These are phyloP conservation scores for Diplazon laetatorius DNA, from an alignment of 2,888 invertebrate species.

Conservation along the genomic window DNA sequence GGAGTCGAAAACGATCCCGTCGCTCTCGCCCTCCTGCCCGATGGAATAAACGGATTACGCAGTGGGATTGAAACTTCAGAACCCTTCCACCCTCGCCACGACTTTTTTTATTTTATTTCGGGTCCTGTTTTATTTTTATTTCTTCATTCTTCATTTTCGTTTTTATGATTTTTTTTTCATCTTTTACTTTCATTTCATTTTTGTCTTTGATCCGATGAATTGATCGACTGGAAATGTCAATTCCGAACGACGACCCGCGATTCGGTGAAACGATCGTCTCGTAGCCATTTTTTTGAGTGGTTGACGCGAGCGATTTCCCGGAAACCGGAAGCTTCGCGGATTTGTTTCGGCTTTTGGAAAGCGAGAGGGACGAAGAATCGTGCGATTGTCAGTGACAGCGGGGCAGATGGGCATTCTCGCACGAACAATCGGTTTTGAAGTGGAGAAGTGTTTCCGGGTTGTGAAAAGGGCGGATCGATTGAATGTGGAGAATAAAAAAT, in stretches of 20 bases:
- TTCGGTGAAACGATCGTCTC: constrained; percentile 43
- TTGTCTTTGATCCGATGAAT: constrained; percentile 26
- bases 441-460: not conserved
- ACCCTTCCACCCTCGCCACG: constrained; percentile 41
- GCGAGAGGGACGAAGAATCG: constrained; percentile 34
- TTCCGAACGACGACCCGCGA: constrained; percentile 35
- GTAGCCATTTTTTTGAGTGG: constrained; percentile 39
- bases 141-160: constrained; percentile 23
- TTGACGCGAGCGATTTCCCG: constrained; percentile 40
- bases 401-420: constrained; percentile 29
- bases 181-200: not conserved
- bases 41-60: constrained; percentile 64
- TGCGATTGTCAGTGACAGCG: constrained; percentile 46
- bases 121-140: constrained; percentile 30
- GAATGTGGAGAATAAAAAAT: not conserved
- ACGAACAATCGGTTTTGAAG: constrained; percentile 15
- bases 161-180: not conserved
- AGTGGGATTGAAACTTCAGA: constrained; percentile 63
- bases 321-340: constrained; percentile 23
- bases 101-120: constrained; percentile 18
- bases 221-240: constrained; percentile 50
- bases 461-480: constrained; percentile 2
- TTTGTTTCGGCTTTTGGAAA: constrained; percentile 38
- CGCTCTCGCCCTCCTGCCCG: constrained; percentile 47
- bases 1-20: constrained; percentile 14